Conservation (phyloP, 2,113 vertebrate species). For the Canis aureus region DNA sequence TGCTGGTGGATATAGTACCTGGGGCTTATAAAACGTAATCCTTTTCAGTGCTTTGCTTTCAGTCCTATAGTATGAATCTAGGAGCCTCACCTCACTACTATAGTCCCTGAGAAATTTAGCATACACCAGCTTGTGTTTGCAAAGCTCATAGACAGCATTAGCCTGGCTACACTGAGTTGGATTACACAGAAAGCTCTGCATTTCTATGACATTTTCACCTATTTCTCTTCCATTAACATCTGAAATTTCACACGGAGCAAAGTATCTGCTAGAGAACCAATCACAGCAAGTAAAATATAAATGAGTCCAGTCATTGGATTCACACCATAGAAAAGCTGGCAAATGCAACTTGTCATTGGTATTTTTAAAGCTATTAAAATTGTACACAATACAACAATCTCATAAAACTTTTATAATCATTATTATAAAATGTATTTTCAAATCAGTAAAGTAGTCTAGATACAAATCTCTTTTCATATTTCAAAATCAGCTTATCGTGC, state of each 20-base stretch:
- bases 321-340: background rate
- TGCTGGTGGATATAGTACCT: too few species aligned
- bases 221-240: background rate
- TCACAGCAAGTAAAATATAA: conserved; percentile 4
- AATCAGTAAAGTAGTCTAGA: background rate
- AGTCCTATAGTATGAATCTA: background rate
- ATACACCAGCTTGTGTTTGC: conserved; percentile 5
- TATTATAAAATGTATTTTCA: background rate
- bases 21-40: background rate
- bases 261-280: background rate
- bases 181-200: background rate
- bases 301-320: background rate
- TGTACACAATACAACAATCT: background rate
- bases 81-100: background rate
- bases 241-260: background rate
- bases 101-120: background rate
- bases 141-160: background rate
- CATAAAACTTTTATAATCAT: background rate
- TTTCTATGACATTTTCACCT: background rate
- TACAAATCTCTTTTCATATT: background rate
- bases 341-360: background rate
- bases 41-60: background rate
- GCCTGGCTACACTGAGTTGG: background rate
- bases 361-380: background rate
- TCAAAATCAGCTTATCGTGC: background rate